Conservation (phyloP, 2,113 vertebrate species). For the Perca flavescens region DNA sequence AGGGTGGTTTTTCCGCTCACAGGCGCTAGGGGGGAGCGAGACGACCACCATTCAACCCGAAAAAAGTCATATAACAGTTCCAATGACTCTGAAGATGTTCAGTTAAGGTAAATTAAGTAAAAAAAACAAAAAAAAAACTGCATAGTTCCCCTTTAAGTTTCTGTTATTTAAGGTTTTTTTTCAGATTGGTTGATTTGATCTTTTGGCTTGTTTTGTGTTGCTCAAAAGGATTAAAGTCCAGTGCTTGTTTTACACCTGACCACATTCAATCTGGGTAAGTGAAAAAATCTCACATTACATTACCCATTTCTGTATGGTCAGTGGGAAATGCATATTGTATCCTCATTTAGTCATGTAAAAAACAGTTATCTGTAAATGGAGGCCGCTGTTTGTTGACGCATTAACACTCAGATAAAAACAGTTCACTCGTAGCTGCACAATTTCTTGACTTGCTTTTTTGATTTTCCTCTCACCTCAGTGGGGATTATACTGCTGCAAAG, state of each 20-base stretch:
- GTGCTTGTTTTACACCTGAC: constrained; percentile 77
- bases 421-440: not conserved
- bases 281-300: not conserved
- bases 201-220: constrained; percentile 36
- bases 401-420: not conserved
- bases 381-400: not conserved
- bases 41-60: no score
- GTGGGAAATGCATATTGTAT: not conserved
- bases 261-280: constrained; percentile 77
- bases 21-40: no score
- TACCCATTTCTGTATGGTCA: not conserved
- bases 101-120: no score
- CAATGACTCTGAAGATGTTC: no score
- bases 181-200: not conserved
- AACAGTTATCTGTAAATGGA: not conserved
- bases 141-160: not conserved
- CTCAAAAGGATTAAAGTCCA: constrained; percentile 81
- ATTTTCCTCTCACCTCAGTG: constrained; percentile 58
- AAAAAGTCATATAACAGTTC: no score
- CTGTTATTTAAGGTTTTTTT: not conserved
- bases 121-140: no score
- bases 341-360: not conserved
- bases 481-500: constrained; percentile 72
- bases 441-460: not conserved
- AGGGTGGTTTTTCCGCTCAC: no score